Percentiles rank a stretch among this genome's conserved stretches.
Evolutionary conservation across 2,888 invertebrate genomes (phyloP).

Genomic region (Melanostoma mellinum): DNA sequence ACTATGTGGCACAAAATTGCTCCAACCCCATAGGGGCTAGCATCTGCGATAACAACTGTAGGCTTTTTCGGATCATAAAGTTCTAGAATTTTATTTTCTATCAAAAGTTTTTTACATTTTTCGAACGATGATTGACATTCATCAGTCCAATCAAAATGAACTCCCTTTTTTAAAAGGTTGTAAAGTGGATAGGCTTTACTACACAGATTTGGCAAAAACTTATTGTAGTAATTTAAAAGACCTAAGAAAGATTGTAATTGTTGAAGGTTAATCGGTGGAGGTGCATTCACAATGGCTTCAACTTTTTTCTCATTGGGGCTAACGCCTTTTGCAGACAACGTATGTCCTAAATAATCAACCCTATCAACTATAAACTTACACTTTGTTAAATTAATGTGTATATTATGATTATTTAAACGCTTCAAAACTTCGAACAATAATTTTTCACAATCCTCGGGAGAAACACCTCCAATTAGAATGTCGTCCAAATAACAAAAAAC

Average conservation of each 20-base stretch:
- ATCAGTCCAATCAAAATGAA: background rate
- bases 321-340: slow-evolving; percentile 6
- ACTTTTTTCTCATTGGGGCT: slow-evolving; percentile 14
- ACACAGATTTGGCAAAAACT: slow-evolving; percentile 1
- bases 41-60: slow-evolving; percentile 42
- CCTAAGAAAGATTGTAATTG: slow-evolving; percentile 7
- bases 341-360: slow-evolving; percentile 14
- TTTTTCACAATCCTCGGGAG: background rate
- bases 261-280: slow-evolving; percentile 4
- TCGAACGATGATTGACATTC: background rate
- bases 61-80: slow-evolving; percentile 46
- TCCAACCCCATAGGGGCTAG: slow-evolving; percentile 21
- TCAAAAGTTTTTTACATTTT: slow-evolving; percentile 4
- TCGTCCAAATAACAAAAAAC: slow-evolving; percentile 19
- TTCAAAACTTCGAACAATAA: background rate
- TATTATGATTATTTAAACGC: background rate
- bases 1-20: slow-evolving; percentile 48
- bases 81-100: slow-evolving; percentile 19
- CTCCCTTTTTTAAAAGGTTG: background rate
- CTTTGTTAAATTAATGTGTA: slow-evolving; percentile 4
- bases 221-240: slow-evolving; percentile 5
- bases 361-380: background rate
- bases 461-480: slow-evolving; percentile 11
- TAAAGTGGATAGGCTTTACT: background rate
- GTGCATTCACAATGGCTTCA: background rate